phyloP scores from a whole-genome alignment of 2,113 vertebrate species.

The Helogale parvula region DNA sequence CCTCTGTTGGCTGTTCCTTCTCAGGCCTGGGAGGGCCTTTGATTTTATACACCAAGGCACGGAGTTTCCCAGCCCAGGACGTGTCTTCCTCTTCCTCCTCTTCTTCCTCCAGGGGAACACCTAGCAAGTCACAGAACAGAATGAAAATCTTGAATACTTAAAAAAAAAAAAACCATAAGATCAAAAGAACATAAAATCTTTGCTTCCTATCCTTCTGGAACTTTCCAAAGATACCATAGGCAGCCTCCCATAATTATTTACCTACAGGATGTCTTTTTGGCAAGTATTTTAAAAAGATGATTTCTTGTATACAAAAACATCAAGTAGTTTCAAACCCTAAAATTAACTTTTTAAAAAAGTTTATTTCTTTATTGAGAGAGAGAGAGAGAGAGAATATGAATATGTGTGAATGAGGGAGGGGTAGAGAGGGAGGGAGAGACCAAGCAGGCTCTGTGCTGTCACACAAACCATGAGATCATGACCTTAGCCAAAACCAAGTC shows the following conservation, averaged over 20 bases:
- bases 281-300: background rate
- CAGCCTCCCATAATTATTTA: background rate
- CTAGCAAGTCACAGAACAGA: constrained; percentile 83
- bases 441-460: too few relatives aligned
- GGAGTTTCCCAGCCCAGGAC: constrained; percentile 93
- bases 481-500: too few relatives aligned
- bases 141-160: constrained; percentile 11
- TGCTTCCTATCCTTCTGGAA: background rate
- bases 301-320: background rate
- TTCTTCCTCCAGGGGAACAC: constrained; percentile 95
- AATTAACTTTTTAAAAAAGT: background rate
- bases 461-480: too few relatives aligned
- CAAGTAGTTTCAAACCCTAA: background rate
- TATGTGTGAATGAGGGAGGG: too few relatives aligned
- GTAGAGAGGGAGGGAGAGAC: too few relatives aligned
- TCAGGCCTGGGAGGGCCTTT: constrained; percentile 92
- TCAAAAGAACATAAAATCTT: background rate
- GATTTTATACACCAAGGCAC: constrained; percentile 93
- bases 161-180: background rate
- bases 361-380: too few relatives aligned
- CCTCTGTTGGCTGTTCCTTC: constrained; percentile 88
- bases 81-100: constrained; percentile 90
- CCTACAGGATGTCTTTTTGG: background rate
- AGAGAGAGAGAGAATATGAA: too few relatives aligned
- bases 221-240: background rate